Evolutionary conservation across 2,797 vertebrate genomes (phyloP), one percentile per base, ranked within the genome.

Genomic region (Lutjanus campechanus): DNA sequence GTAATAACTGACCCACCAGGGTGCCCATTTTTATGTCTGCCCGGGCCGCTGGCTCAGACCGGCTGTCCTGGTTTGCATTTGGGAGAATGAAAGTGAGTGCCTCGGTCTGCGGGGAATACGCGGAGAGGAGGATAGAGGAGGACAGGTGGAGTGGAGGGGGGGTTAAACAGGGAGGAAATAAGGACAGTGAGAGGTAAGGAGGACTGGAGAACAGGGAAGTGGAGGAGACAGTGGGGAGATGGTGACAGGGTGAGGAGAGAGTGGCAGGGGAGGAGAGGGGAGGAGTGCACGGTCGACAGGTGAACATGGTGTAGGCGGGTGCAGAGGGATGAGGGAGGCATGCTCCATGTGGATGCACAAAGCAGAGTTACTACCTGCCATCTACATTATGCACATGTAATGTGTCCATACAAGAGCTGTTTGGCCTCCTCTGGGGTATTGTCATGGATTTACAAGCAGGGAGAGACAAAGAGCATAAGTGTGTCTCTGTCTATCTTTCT

Each of bases 371-470:
- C 62, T 75, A 63, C 72, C 81, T 79, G 81, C 78, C 84, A 75
- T 82, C 82, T 75, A 63, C 77, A 85, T 91, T 71, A 82, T 85
- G 87, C 79, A 72, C 79, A 80, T 82, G 81, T 88, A 88, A 89
- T 78, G 68, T 83, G 73, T 82, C 80, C 74, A 85, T 84, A 73
- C 82, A 72, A 65, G 76, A 60, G 51, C 76, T 64, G 76, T 56
- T 82, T 71, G 64, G 73, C 62, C 53, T 80, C 61, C 85, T 71
- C 78, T 25, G 1, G 69, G 82, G 85, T 73, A 76, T 81, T 83
- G 77, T 85, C 11, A 15, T 65, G 77, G 77, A 77, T 80, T 74
- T 85, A 76, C 73, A 89, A 77, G 78, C 81, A 77, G 75, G 40
- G 78, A 55, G 64, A 86, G 76, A 85, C 84, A 86, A 85, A 86